These are phyloP conservation scores for Bruchidius siliquastri DNA, from an alignment of 2,888 invertebrate species.

Conservation along the genomic window DNA sequence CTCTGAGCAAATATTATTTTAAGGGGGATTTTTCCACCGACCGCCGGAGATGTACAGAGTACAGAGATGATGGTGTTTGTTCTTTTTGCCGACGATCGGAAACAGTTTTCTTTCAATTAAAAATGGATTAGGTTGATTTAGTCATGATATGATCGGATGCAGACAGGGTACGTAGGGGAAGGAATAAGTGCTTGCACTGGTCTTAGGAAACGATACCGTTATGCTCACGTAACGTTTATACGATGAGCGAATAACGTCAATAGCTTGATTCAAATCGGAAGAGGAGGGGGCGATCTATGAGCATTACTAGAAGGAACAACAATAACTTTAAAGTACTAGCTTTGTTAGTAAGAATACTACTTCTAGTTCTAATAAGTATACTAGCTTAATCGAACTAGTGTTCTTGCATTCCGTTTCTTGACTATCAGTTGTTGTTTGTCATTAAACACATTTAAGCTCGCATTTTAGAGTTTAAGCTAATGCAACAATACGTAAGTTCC, in stretches of 20 bases:
- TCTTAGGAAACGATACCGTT: background rate
- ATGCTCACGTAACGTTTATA: background rate
- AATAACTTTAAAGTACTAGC: too few species aligned
- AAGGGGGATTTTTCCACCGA: slow-evolving; percentile 34
- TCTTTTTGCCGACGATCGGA: background rate
- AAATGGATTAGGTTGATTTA: slow-evolving; percentile 8
- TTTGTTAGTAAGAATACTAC: too few species aligned
- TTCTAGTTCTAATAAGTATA: too few species aligned
- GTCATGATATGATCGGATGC: background rate
- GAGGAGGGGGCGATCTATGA: too few species aligned
- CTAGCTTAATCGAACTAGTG: too few species aligned
- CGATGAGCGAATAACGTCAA: background rate
- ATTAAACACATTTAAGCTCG: too few species aligned
- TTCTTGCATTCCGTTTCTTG: too few species aligned
- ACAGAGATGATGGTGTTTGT: background rate
- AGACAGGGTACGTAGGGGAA: background rate
- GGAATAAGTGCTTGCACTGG: background rate
- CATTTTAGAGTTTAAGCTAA: too few species aligned
- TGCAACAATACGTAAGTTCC: too few species aligned
- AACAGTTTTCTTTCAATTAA: slow-evolving; percentile 24
- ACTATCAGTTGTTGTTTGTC: too few species aligned
- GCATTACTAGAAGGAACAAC: too few species aligned
- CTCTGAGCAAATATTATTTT: slow-evolving; percentile 40
- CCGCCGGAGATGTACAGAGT: slow-evolving; percentile 7
- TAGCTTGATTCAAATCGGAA: too few species aligned